Percentiles rank a stretch among this genome's conserved stretches.
These are phyloP conservation scores for Bubo scandiacus DNA, from an alignment of 2,113 vertebrate species.

Conservation along the genomic window DNA sequence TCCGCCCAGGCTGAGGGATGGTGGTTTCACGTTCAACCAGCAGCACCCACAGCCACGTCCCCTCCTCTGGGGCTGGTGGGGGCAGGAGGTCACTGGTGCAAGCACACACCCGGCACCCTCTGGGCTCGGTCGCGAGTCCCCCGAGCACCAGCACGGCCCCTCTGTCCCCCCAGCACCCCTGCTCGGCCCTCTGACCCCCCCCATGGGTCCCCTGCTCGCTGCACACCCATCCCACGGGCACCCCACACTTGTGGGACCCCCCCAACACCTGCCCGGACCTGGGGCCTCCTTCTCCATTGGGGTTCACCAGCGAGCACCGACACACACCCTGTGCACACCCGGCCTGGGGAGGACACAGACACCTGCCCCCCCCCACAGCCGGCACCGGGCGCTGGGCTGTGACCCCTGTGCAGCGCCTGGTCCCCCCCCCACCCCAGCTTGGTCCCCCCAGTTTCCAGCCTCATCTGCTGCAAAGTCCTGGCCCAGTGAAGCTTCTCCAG, in stretches of 20 bases:
- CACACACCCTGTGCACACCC: accelerated
- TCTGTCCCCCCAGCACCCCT: neutral
- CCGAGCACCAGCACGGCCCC: accelerated
- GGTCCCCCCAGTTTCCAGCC: neutral
- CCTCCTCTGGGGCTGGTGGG: too few species aligned
- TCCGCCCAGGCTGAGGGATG: neutral
- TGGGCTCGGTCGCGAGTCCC: accelerated
- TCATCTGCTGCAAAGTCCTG: neutral
- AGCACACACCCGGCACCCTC: neutral
- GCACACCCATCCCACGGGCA: accelerated
- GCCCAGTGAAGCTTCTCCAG: neutral
- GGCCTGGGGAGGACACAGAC: too few species aligned
- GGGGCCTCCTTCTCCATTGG: too few species aligned
- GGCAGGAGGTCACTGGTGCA: neutral
- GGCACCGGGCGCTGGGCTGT: neutral
- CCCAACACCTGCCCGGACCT: neutral
- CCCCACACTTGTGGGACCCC: too few species aligned
- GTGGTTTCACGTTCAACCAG: neutral
- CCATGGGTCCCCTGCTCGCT: neutral
- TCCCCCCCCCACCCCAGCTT: too few species aligned
- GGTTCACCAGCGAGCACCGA: too few species aligned
- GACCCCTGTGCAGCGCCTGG: accelerated
- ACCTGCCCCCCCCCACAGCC: neutral
- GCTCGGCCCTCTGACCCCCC: neutral
- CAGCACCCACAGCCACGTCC: neutral